A percentile compares a stretch with the other conserved stretches of the same genome.
These are phyloP conservation scores for Limnodromus scolopaceus DNA, from an alignment of 2,797 vertebrate species.

Conservation along the genomic window DNA sequence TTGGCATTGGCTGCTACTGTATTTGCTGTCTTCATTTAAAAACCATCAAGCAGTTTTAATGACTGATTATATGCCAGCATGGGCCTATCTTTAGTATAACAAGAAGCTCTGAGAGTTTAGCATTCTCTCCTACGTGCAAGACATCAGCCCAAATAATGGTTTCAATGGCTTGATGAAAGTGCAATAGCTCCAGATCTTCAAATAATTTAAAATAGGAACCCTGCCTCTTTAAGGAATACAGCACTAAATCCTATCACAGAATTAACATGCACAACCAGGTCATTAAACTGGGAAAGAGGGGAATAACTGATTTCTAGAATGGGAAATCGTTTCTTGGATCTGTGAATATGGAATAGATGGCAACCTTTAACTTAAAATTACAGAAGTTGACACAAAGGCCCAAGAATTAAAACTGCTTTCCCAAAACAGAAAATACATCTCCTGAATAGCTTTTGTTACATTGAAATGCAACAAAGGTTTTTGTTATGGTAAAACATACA, in stretches of 20 bases:
- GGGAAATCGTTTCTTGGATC: background rate
- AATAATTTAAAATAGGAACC: background rate
- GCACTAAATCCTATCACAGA: background rate
- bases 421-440: background rate
- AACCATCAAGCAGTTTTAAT: background rate
- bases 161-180: background rate
- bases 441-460: background rate
- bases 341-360: background rate
- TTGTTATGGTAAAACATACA: background rate
- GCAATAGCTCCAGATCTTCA: background rate
- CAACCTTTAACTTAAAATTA: background rate
- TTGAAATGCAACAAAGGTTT: background rate
- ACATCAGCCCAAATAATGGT: background rate
- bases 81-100: background rate
- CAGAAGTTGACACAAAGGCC: background rate
- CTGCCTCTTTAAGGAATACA: background rate
- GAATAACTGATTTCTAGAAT: background rate
- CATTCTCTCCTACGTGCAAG: background rate
- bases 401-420: background rate
- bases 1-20: background rate
- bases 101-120: background rate
- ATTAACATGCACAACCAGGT: background rate
- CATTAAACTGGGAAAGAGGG: background rate
- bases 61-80: background rate
- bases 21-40: background rate